Base-by-base conservation (phyloP, 2,888 invertebrate species). In the Tubulanus polymorphus region DNA sequence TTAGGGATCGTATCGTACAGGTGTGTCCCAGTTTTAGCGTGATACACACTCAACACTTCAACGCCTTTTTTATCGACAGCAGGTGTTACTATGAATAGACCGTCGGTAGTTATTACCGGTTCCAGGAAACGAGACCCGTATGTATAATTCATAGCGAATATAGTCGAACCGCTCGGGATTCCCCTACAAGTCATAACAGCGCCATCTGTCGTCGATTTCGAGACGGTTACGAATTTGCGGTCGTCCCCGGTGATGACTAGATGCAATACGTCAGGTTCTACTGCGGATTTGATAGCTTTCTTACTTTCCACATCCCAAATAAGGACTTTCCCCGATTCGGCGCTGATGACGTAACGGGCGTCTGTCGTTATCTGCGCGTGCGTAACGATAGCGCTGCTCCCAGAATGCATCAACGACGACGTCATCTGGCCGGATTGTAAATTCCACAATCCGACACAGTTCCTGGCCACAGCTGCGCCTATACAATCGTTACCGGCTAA, bases 361-460 rank as follows among this genome's bases (percentile, higher is more conserved):
- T 87, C 87, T 0, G 88, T 87, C 0, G 93, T 93, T 49, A 95
- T 89, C 48, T 87, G 84, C 0, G 94, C 94, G 63, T 93, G 91
- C 0, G 94, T 94, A 0, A 96, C 92, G 64, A 95, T 95, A 6
- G 95, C 93, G 0, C 93, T 93, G 2, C 94, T 82, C 0, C 93
- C 91, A 63, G 91, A 92, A 67, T 94, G 93, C 0, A 94, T 92
- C 30, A 95, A 81, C 73, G 91, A 92, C 0, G 90, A 85, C 57
- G 90, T 80, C n/a, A 95, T 81, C 66, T 87, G 87, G 0, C 95
- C 95, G 0, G 88, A 87, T 63, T 88, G 85, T 26, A 93, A 85
- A 77, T 93, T 90, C 94, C 96, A 99, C 1, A 97, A 87, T 0
- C 94, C 96, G 61, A 96, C 91, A 73, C 93, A 94, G 68, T 91